Base-by-base conservation (phyloP, 2,113 vertebrate species). In the Pagrus major region DNA sequence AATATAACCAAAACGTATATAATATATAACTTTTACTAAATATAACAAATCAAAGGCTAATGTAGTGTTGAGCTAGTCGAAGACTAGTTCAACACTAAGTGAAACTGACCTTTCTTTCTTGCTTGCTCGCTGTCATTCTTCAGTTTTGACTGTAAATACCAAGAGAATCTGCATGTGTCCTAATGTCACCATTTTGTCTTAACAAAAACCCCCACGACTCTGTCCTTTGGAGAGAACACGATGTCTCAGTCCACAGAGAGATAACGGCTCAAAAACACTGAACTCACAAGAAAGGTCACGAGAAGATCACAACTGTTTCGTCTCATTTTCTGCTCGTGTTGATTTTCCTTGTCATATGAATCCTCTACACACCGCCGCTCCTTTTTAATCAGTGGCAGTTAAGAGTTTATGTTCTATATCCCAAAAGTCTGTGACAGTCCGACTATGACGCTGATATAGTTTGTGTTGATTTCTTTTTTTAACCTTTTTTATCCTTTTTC, bases 131-230 rank as follows among this genome's bases (percentile, higher is more conserved):
- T 16, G 25, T 9, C 16, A n/a, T n/a, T n/a, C 15, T 58, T 85
- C 51, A 39, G 56, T 41, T 66, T 41, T 44, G 18, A 71, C n/a
- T 79, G 37, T 51, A 74, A 81, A 80, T 25, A 78, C 52, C 11
- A 44, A 14, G 6, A 58, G 51, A 78, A 68, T 42, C 31, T 10
- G 27, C 16, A n/a, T 29, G 27, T 33, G 47, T 76, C 76, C 71
- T 87, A 15, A 71, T 76, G 74, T 81, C 83, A 29, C n/a, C 64
- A 44, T 64, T 55, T 56, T 60, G 16, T 68, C 27, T 47, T 25
- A 70, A 49, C 47, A 66, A 73, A 82, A 39, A 49, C 2, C n/a
- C n/a, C 25, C 42, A 86, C 23, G 29, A 49, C 59, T 46, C 44
- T 18, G 46, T 39, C 63, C 41, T 64, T 59, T 9, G 33, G 49